phyloP scores from a whole-genome alignment of 2,888 invertebrate genomes.

The Erynnis tages region DNA sequence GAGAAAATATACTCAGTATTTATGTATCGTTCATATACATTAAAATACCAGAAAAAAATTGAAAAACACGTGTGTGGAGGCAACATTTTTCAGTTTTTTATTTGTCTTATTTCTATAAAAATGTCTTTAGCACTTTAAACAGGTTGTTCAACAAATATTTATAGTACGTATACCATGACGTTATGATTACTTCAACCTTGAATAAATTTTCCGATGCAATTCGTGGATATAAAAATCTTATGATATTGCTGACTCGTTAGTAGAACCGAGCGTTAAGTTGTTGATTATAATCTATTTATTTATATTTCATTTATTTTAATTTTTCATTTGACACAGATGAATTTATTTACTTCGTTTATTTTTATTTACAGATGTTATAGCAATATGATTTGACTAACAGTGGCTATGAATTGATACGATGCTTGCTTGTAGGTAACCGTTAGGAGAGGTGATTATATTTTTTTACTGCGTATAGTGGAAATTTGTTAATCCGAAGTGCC shows the following conservation, averaged over 20 bases:
- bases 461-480: constrained; percentile 11
- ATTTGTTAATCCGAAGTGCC: constrained; percentile 19
- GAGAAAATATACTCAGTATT: too few relatives aligned
- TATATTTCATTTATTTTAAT: constrained; percentile 50
- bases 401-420: constrained; percentile 49
- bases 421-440: constrained; percentile 41
- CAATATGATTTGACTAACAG: constrained; percentile 36
- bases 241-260: constrained; percentile 4
- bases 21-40: too few relatives aligned
- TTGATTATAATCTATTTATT: constrained; percentile 41
- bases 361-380: constrained; percentile 42
- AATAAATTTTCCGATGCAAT: too few relatives aligned
- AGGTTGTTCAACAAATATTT: too few relatives aligned
- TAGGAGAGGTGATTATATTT: constrained; percentile 17
- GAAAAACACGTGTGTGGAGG: too few relatives aligned
- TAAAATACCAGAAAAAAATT: too few relatives aligned
- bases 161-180: too few relatives aligned
- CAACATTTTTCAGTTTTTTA: too few relatives aligned
- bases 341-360: constrained; percentile 58
- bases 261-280: constrained; percentile 30
- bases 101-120: too few relatives aligned
- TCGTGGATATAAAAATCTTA: too few relatives aligned
- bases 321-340: constrained; percentile 50
- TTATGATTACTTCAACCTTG: too few relatives aligned
- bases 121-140: too few relatives aligned